phyloP scores from a whole-genome alignment of 2,113 vertebrate species.

The Steatornis caripensis region DNA sequence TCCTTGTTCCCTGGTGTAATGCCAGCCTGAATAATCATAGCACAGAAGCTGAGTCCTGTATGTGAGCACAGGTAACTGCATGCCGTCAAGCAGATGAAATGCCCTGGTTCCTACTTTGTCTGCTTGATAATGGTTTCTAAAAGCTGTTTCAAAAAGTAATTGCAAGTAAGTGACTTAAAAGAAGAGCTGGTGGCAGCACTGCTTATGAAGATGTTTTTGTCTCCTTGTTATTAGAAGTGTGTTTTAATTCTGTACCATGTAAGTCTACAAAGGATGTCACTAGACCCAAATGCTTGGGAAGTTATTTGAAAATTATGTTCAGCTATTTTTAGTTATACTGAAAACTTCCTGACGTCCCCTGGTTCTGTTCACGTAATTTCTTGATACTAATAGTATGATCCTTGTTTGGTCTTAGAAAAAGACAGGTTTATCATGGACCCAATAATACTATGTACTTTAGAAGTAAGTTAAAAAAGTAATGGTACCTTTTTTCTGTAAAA shows the following conservation, averaged over 20 bases:
- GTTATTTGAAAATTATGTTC: neutral
- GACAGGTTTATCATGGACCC: neutral
- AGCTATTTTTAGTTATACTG: neutral
- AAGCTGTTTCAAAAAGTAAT: neutral
- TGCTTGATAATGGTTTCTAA: neutral
- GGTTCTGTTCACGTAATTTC: neutral
- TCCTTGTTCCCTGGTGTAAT: neutral
- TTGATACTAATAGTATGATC: neutral
- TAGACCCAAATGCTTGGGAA: neutral
- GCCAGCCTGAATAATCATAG: neutral
- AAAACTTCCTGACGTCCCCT: neutral
- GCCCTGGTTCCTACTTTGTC: fast-evolving
- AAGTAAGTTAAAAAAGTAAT: neutral
- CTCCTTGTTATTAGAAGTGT: neutral
- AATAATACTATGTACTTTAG: neutral
- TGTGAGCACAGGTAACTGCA: fast-evolving
- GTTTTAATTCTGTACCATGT: neutral
- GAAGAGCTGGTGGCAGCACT: neutral
- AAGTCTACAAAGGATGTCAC: neutral
- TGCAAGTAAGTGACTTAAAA: neutral
- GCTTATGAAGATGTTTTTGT: neutral
- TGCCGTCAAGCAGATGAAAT: too few relatives aligned
- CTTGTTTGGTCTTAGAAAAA: neutral
- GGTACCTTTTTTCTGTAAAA: neutral
- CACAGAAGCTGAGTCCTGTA: fast-evolving